These are phyloP conservation scores for Melieria omissa DNA, from an alignment of 2,888 invertebrate genomes.

Conservation along the genomic window DNA sequence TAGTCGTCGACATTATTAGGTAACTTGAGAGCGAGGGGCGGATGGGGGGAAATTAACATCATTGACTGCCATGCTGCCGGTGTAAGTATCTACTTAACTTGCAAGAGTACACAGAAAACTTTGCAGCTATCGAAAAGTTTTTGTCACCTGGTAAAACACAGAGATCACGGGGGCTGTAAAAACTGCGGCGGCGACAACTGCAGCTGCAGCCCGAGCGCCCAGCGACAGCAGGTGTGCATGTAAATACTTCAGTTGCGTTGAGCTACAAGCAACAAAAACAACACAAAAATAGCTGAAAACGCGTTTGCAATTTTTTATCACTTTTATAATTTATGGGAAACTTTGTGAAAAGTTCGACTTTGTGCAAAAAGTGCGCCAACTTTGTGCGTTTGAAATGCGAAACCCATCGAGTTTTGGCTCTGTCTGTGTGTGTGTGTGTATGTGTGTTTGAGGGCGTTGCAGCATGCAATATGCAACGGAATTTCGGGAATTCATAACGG, in stretches of 20 bases:
- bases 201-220: not conserved
- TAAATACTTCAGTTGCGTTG: not conserved
- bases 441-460: slow-evolving; percentile 2
- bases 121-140: slow-evolving; percentile 21
- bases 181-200: not conserved
- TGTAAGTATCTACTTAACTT: slow-evolving; percentile 18
- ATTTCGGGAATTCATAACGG: slow-evolving; percentile 22
- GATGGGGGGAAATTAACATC: slow-evolving; percentile 13
- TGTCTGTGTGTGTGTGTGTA: no score
- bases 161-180: not conserved
- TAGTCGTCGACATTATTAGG: no score
- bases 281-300: not conserved
- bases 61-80: slow-evolving; percentile 13
- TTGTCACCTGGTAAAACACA: slow-evolving; percentile 24
- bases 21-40: no score
- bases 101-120: not conserved
- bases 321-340: slow-evolving; percentile 33
- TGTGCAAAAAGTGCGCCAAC: slow-evolving; percentile 6
- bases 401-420: not conserved
- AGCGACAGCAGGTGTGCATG: not conserved
- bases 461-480: not conserved
- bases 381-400: slow-evolving; percentile 19
- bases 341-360: slow-evolving; percentile 40
- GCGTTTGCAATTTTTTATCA: slow-evolving; percentile 30
- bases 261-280: not conserved